Evolutionary conservation across 1,140 invertebrate species (phyloP), one percentile per base, ranked within the genome.

Genomic region (Megalonaias nervosa): DNA sequence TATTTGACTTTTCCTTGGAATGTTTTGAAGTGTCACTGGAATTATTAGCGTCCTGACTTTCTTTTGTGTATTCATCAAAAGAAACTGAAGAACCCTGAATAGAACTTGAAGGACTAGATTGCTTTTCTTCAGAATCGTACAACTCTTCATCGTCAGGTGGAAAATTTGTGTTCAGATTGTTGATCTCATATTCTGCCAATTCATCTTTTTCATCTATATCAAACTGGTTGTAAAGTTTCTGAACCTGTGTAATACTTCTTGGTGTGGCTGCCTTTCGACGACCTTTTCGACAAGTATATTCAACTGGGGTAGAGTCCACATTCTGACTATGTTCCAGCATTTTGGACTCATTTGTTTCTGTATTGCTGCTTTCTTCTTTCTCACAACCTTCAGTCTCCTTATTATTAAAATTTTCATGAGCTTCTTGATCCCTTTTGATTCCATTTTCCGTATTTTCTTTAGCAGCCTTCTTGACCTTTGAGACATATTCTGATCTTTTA

Each of bases 111-210:
- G 64, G 58, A 67, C 56, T 67, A 19, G 66, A 55, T 58, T 78
- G 70, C 58, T 67, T 74, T 71, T 79, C 73, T 55, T 75, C 68
- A 55, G 60, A 14, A 38, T 82, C 74, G 0, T 57, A 70, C 15
- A 81, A 81, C 9, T 72, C 71, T 12, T 75, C 74, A 61, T 75
- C 78, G 15, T 81, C 75, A 21, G 84, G 81, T 13, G 82, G 80
- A 65, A 87, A 86, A 62, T 82, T 77, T 38, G 83, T 82, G 64
- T 85, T 86, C 74, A 80, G 81, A 59, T 86, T 87, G 71, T 87
- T 87, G 19, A 86, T 78, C 62, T 82, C 78, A 74, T 84, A 87
- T 38, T 85, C 81, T 14, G 76, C 80, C 23, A 86, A 66, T 67
- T 87, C 82, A 62, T 86, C 83, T 72, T 82, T 84, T 61, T 84